A percentile compares a stretch with the other conserved stretches of the same genome.
Conservation (phyloP, 2,797 vertebrate genomes). For the Esox lucius region DNA sequence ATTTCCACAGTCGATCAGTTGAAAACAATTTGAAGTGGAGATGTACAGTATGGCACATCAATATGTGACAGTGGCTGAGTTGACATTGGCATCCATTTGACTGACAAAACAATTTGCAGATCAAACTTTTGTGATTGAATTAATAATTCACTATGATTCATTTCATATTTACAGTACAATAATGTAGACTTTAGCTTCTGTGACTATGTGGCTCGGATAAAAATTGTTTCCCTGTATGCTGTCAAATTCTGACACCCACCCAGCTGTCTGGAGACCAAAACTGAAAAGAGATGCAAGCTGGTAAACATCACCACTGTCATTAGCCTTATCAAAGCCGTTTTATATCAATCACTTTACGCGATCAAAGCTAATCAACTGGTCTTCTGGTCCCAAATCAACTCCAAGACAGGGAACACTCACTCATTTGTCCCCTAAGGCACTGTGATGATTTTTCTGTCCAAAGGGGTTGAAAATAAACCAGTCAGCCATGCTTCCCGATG, state of each 20-base stretch:
- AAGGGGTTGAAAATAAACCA: neutral
- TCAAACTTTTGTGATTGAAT: neutral
- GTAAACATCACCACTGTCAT: neutral
- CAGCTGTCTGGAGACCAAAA: neutral
- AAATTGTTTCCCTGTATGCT: neutral
- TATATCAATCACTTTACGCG: neutral
- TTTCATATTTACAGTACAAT: neutral
- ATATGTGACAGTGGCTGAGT: neutral
- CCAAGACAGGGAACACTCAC: neutral
- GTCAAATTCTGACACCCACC: neutral
- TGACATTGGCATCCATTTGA: neutral
- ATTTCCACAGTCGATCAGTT: no score
- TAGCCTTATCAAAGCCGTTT: neutral
- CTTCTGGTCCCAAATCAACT: neutral
- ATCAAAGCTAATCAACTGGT: slow-evolving; percentile 6
- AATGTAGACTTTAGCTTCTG: neutral
- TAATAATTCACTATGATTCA: neutral
- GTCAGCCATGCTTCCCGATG: neutral
- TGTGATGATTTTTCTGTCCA: neutral
- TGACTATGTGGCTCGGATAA: neutral
- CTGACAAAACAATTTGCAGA: neutral
- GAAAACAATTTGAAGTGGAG: neutral
- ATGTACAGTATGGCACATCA: neutral
- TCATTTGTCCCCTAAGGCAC: neutral
- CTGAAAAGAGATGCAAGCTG: neutral